phyloP scores from a whole-genome alignment of 2,113 vertebrate genomes.

The Thalassarche chlororhynchos region DNA sequence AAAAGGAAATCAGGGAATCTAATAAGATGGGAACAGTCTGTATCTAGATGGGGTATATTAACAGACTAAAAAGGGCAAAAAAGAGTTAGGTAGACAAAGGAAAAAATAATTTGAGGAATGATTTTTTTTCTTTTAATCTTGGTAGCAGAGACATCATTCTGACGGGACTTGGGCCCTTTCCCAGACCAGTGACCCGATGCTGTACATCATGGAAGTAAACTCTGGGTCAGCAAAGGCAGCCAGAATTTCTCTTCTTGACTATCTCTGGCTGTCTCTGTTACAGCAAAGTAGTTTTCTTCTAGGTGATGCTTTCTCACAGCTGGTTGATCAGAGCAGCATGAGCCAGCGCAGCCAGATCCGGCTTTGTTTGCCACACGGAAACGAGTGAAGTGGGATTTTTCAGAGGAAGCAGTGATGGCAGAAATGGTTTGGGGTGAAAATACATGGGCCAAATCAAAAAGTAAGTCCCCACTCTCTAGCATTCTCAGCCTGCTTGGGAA shows the following conservation, averaged over 20 bases:
- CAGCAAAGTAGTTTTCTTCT: not conserved
- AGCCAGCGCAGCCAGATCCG: not conserved
- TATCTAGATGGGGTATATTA: not conserved
- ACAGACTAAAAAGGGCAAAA: not conserved
- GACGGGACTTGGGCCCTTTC: not conserved
- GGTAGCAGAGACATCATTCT: not conserved
- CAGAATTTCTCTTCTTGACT: not conserved
- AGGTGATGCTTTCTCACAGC: not conserved
- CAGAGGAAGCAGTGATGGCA: not conserved
- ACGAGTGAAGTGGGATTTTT: not conserved
- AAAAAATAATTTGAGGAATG: not conserved
- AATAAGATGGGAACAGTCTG: not conserved
- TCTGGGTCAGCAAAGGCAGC: not conserved
- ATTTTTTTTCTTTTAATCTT: not conserved
- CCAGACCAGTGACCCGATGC: not conserved
- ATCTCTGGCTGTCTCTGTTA: not conserved
- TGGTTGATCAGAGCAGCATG: not conserved
- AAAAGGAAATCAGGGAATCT: not conserved
- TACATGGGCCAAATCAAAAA: not conserved
- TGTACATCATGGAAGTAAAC: not conserved
- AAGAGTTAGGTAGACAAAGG: not conserved
- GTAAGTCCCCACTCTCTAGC: fast-evolving
- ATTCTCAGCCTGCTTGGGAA: not conserved
- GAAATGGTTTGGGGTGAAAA: not conserved
- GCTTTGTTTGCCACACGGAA: not conserved